phyloP scores from a whole-genome alignment of 1,140 invertebrate genomes.

The Drosophila takahashii region DNA sequence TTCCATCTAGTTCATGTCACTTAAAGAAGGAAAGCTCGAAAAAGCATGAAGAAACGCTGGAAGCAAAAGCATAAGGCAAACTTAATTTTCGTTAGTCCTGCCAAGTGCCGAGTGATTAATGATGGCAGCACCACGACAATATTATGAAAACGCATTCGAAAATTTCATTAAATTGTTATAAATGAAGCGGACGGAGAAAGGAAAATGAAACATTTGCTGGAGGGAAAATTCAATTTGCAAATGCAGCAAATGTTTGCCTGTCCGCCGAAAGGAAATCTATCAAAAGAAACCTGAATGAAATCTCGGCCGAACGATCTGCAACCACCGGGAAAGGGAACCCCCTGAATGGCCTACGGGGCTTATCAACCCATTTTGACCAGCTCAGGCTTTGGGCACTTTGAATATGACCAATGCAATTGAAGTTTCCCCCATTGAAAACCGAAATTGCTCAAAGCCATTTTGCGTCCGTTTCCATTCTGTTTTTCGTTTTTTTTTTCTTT shows the following conservation, averaged over 20 bases:
- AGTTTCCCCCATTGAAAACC: slow-evolving; percentile 36
- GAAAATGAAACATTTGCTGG: slow-evolving; percentile 50
- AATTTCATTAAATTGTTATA: slow-evolving; percentile 84
- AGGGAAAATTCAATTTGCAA: slow-evolving; percentile 76
- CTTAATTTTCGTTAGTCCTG: slow-evolving; percentile 78
- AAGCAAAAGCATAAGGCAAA: slow-evolving; percentile 41
- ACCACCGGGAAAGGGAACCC: slow-evolving; percentile 5
- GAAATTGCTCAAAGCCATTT: slow-evolving; percentile 50
- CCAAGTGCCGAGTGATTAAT: slow-evolving; percentile 68
- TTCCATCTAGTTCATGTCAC: slow-evolving; percentile 5
- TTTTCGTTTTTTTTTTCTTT: not conserved
- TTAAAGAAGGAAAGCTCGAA: not conserved
- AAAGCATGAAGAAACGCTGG: slow-evolving; percentile 7
- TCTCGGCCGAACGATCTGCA: slow-evolving; percentile 56
- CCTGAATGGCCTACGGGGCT: slow-evolving; percentile 39
- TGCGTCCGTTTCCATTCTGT: slow-evolving; percentile 19
- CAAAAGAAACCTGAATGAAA: slow-evolving; percentile 67
- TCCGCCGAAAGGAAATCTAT: slow-evolving; percentile 51
- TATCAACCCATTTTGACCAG: slow-evolving; percentile 60
- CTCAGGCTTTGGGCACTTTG: slow-evolving; percentile 56
- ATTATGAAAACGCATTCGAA: slow-evolving; percentile 81
- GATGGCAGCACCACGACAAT: slow-evolving; percentile 43
- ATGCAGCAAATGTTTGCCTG: slow-evolving; percentile 47
- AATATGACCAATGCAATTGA: slow-evolving; percentile 70
- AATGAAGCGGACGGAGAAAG: slow-evolving; percentile 58